Base-by-base conservation (phyloP, 2,113 vertebrate genomes). In the Mola mola region DNA sequence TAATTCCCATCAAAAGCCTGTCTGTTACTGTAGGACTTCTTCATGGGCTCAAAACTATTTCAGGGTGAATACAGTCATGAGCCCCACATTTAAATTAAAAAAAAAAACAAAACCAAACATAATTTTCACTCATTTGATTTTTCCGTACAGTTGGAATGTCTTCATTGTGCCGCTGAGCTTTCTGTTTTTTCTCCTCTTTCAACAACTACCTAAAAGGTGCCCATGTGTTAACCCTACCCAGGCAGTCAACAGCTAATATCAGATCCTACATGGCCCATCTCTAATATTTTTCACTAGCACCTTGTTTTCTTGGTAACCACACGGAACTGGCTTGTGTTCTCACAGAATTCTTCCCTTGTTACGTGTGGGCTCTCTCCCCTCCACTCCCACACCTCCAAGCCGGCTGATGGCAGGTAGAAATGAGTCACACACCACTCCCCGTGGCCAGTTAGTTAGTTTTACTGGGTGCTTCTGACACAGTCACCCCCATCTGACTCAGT, bases 261-360 rank as follows among this genome's bases (percentile, higher is more conserved):
- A 91, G 82, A 82, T 62, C 52, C 73, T 79, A 62, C 89, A 90
- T 89, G 87, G 84, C 52, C 84, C 89, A 77, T 89, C 83, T 87
- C 81, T 89, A 90, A 91, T 80, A 86, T 81, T 70, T 78, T 89
- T 88, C 79, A 82, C 78, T 73, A 59, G 51, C 55, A 62, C 75
- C 71, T 79, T 85, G 81, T 90, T 92, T 83, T 81, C 88, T 72
- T 88, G 86, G 88, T 82, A 86, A 83, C 87, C 82, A 75, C 87
- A 81, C 19, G 51, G 25, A 17, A 46, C 75, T 84, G 79, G 79
- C 78, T 61, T 78, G 58, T 69, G 69, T 71, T 66, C 75, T 83
- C 44, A 72, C 83, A 89, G 89, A 90, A 80, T 87, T 82, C 76
- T 49, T 31, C 72, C 80, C 81, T 90, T 91, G 87, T 91, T 84